Conservation (phyloP, 2,797 vertebrate species). For the Bufotes viridis region DNA sequence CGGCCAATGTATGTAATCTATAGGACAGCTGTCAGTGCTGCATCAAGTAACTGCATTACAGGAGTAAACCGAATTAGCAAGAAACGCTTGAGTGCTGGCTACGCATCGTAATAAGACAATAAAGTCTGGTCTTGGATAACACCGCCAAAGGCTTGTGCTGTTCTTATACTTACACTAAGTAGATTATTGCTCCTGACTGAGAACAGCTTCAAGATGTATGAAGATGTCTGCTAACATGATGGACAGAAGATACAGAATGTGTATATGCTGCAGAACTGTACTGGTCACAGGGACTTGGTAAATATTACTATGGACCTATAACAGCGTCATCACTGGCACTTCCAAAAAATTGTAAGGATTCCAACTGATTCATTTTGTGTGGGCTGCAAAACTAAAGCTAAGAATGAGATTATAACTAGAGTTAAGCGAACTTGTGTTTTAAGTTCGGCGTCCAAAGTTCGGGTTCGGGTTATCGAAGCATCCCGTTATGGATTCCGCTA, state of each 20-base stretch:
- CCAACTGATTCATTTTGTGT: neutral
- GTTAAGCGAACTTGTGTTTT: too few relatives aligned
- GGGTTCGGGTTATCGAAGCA: too few relatives aligned
- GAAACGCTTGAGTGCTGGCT: neutral
- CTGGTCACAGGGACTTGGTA: neutral
- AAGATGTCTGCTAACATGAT: neutral
- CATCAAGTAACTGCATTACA: slow-evolving; percentile 24
- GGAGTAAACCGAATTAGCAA: neutral
- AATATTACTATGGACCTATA: neutral
- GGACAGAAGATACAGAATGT: neutral
- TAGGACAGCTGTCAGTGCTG: too few relatives aligned
- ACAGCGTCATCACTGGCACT: neutral
- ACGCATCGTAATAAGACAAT: slow-evolving; percentile 14
- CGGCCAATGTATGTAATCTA: neutral
- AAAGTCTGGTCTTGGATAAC: neutral
- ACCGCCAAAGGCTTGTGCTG: slow-evolving; percentile 48
- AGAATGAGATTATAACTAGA: neutral
- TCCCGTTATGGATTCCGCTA: too few relatives aligned
- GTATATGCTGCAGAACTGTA: neutral
- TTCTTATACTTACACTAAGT: slow-evolving; percentile 34
- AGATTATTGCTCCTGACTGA: slow-evolving; percentile 11
- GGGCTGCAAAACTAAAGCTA: too few relatives aligned
- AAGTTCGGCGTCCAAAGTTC: too few relatives aligned
- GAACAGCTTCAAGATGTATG: neutral
- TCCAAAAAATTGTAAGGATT: neutral